Conservation (phyloP, 2,888 invertebrate species). For the Melanotus villosus region DNA sequence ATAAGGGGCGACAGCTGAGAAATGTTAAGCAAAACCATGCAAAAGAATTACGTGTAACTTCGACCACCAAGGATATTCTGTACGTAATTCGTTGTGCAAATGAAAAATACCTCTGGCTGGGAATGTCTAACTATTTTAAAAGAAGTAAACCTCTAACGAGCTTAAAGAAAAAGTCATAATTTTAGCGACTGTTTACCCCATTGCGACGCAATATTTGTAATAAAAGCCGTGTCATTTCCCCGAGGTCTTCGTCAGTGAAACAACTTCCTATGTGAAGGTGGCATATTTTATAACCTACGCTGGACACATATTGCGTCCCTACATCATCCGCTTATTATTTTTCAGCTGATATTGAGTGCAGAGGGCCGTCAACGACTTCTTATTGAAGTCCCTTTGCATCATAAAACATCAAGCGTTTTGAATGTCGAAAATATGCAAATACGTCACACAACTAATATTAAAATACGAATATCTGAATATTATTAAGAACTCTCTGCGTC, state of each 20-base stretch:
- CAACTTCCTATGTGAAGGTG: conserved; percentile 15
- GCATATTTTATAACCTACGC: conserved; percentile 22
- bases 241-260: conserved; percentile 20
- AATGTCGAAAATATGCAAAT: conserved; percentile 6
- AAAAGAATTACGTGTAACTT: too few species aligned
- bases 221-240: conserved; percentile 26
- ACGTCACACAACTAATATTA: conserved; percentile 1
- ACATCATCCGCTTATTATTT: conserved; percentile 29
- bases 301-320: conserved; percentile 36
- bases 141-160: conserved; percentile 29
- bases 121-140: conserved; percentile 17
- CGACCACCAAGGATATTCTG: conserved; percentile 14
- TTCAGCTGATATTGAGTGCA: conserved; percentile 13
- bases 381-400: conserved; percentile 6
- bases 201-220: conserved; percentile 28
- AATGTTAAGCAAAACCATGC: conserved; percentile 1
- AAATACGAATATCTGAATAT: background rate
- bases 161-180: conserved; percentile 27
- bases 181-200: background rate
- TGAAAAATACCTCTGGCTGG: conserved; percentile 28
- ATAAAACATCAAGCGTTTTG: conserved; percentile 3
- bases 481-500: background rate
- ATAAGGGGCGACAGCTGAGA: conserved; percentile 14
- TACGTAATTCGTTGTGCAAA: conserved; percentile 26
- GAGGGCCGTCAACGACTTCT: conserved; percentile 14